Evolutionary conservation across 2,888 invertebrate genomes (phyloP).

Genomic region (Archaeoteleia sp.): DNA sequence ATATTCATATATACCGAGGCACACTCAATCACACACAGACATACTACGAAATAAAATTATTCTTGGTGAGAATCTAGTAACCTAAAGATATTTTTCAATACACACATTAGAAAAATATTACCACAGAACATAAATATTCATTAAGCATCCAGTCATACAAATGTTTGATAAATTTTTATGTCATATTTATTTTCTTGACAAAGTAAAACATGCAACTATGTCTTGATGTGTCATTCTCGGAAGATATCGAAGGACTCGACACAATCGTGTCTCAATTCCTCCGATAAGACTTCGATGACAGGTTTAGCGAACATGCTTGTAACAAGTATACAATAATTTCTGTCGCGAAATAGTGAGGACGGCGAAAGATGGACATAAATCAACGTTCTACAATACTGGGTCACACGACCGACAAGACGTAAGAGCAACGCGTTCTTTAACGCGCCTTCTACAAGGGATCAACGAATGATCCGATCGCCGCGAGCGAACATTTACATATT

Average conservation of each 20-base stretch:
- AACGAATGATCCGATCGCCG: constrained; percentile 20
- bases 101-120: no score
- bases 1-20: no score
- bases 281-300: constrained; percentile 51
- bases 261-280: constrained; percentile 23
- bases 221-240: neutral
- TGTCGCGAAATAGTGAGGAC: constrained; percentile 19
- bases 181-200: neutral
- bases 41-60: no score
- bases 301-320: constrained; percentile 28
- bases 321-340: constrained; percentile 49
- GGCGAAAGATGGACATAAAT: constrained; percentile 49
- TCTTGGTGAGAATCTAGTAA: no score
- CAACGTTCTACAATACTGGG: constrained; percentile 54
- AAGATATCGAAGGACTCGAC: neutral
- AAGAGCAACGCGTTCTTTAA: constrained; percentile 4
- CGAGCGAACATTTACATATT: constrained; percentile 32
- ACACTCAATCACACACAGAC: no score
- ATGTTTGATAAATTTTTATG: no score
- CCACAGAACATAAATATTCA: no score
- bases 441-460: constrained; percentile 4
- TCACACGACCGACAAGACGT: constrained; percentile 35
- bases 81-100: no score
- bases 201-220: neutral
- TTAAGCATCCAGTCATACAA: no score